Base-by-base conservation (phyloP, 1,140 invertebrate genomes). In the Pogonomyrmex barbatus region DNA sequence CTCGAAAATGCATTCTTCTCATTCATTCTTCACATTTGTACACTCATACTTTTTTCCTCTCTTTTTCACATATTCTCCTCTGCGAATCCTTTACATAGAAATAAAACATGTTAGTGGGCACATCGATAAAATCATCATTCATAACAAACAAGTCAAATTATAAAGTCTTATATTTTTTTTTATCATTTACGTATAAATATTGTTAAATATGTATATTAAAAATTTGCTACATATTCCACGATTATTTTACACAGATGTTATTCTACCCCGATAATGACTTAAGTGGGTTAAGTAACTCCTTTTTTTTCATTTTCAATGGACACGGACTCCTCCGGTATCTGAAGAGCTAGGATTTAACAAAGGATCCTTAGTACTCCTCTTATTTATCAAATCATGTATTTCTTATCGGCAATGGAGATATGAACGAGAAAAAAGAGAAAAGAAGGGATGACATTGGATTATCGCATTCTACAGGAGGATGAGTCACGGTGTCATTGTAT, bases 231-330 rank as follows among this genome's bases (percentile, higher is more conserved):
- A 92, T 91, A 92, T 89, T 93, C 91, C 89, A 93, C 92, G 90
- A 93, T 93, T 94, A 94, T 92, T 94, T 94, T 94, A 94, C 93
- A 94, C 91, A 93, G 88, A 91, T 90, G 88, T 91, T 93, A 90
- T 90, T 92, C 92, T 93, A 92, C 88, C 89, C 90, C 87, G 90
- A 92, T 90, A 90, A 93, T 92, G 91, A 93, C 92, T 91, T 91
- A 90, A 91, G 68, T 92, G 71, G 88, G 81, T 93, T 93, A 93
- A 93, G 92, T 94, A 93, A 92, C 91, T 89, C 77, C 88, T 54
- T 84, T 87, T 86, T 85, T 78, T 71, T 42, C 63, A 79, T 87
- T 24, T 90, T 90, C 68, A 91, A 70, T 88, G 88, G 82, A 91
- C 86, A 89, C 85, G 78, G 73, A 92, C 67, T 87, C 71, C 71